phyloP scores from a whole-genome alignment of 2,888 invertebrate genomes.

The Hofmannophila pseudospretella region DNA sequence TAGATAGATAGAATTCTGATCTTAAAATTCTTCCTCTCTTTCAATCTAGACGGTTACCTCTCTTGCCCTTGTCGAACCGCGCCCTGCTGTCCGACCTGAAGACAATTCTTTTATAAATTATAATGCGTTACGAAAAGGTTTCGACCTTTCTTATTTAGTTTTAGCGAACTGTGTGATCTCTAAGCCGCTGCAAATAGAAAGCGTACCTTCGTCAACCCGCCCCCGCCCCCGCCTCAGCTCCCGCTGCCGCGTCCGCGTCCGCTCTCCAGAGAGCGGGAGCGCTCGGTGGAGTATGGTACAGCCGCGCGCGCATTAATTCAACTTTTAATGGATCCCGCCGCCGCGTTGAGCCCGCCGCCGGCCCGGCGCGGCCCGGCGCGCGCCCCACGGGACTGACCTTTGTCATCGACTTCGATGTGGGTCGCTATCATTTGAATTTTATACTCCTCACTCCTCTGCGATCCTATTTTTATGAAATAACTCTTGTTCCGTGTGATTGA shows the following conservation, averaged over 20 bases:
- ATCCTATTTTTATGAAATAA: slow-evolving; percentile 24
- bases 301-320: slow-evolving; percentile 49
- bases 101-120: no score
- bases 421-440: slow-evolving; percentile 48
- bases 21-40: no score
- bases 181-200: slow-evolving; percentile 5
- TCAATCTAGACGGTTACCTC: no score
- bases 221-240: slow-evolving; percentile 16
- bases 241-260: no score
- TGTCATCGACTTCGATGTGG: slow-evolving; percentile 49
- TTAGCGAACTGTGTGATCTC: not conserved
- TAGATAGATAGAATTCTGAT: no score
- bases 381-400: slow-evolving; percentile 35
- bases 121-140: no score
- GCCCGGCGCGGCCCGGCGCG: no score
- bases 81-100: no score
- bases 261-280: slow-evolving; percentile 28
- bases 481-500: slow-evolving; percentile 15
- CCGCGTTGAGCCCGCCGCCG: slow-evolving; percentile 18
- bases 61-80: no score
- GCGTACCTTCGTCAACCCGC: slow-evolving; percentile 34
- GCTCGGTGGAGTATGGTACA: slow-evolving; percentile 29
- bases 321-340: slow-evolving; percentile 56
- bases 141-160: no score
- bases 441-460: slow-evolving; percentile 27